A percentile compares a stretch with the other conserved stretches of the same genome.
phyloP scores from a whole-genome alignment of 2,888 invertebrate species.

The Rhimphoctona megacephalus region DNA sequence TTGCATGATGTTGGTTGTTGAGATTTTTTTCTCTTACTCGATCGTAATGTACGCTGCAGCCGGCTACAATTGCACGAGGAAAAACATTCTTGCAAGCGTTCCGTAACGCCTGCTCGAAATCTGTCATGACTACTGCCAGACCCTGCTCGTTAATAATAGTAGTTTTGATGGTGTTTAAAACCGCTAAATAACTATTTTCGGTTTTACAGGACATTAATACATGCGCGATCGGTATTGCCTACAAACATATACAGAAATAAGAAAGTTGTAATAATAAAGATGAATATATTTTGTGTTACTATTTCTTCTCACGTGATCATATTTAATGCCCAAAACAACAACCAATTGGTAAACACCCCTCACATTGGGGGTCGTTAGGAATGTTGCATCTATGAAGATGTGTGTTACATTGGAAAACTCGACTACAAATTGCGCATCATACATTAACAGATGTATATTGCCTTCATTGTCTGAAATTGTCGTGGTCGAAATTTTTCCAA shows the following conservation, averaged over 20 bases:
- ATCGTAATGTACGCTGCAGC: conserved; percentile 44
- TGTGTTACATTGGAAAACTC: conserved; percentile 20
- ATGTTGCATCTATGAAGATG: conserved; percentile 54
- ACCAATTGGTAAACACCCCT: conserved; percentile 27
- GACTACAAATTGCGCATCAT: conserved; percentile 38
- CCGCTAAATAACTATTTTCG: conserved; percentile 30
- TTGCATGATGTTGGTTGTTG: neutral
- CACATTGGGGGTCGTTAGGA: conserved; percentile 39
- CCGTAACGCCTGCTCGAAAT: conserved; percentile 42
- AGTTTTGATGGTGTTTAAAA: neutral
- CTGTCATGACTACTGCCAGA: conserved; percentile 27
- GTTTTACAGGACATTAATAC: conserved; percentile 34
- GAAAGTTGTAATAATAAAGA: neutral
- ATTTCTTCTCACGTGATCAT: conserved; percentile 41
- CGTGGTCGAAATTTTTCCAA: neutral
- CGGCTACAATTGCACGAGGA: conserved; percentile 13
- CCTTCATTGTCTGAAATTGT: conserved; percentile 9
- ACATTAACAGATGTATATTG: conserved; percentile 38
- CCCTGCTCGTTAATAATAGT: neutral
- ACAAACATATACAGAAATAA: conserved; percentile 22
- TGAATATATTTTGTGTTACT: conserved; percentile 2
- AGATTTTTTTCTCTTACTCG: conserved; percentile 10
- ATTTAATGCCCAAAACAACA: conserved; percentile 36
- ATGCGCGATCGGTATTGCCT: conserved; percentile 43
- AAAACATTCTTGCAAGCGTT: conserved; percentile 27